Evolutionary conservation across 1,140 invertebrate genomes (phyloP).

Genomic region (Cecropterus lyciades): DNA sequence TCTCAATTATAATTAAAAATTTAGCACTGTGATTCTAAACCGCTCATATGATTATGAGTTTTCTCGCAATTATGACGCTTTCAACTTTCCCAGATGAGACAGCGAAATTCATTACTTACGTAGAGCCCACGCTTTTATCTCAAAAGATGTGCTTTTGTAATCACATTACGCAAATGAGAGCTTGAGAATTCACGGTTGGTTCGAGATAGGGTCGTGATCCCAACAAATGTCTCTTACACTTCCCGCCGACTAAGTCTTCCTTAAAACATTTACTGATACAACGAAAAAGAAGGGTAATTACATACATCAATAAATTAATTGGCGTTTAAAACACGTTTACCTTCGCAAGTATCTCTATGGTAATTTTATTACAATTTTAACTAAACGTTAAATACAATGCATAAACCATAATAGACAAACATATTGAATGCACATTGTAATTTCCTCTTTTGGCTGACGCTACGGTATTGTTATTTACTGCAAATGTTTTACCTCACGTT

Average conservation of each 20-base stretch:
- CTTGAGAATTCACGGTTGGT: conserved; percentile 76
- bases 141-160: conserved; percentile 82
- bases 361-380: not conserved
- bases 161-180: conserved; percentile 83
- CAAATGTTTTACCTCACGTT: not conserved
- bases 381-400: not conserved
- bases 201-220: conserved; percentile 76
- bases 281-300: too few species aligned
- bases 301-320: too few species aligned
- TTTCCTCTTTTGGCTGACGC: not conserved
- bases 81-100: conserved; percentile 58
- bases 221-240: conserved; percentile 75
- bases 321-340: too few species aligned
- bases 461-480: not conserved
- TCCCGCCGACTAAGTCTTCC: conserved; percentile 59
- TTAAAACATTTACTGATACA: conserved; percentile 44
- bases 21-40: conserved; percentile 36
- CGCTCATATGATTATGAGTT: conserved; percentile 49
- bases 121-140: conserved; percentile 78
- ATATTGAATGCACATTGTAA: conserved; percentile 9
- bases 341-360: too few species aligned
- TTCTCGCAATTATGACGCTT: conserved; percentile 63
- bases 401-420: not conserved
- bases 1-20: conserved; percentile 31
- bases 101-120: conserved; percentile 79